phyloP scores from a whole-genome alignment of 2,113 vertebrate genomes.

The Aleadryas rufinucha region DNA sequence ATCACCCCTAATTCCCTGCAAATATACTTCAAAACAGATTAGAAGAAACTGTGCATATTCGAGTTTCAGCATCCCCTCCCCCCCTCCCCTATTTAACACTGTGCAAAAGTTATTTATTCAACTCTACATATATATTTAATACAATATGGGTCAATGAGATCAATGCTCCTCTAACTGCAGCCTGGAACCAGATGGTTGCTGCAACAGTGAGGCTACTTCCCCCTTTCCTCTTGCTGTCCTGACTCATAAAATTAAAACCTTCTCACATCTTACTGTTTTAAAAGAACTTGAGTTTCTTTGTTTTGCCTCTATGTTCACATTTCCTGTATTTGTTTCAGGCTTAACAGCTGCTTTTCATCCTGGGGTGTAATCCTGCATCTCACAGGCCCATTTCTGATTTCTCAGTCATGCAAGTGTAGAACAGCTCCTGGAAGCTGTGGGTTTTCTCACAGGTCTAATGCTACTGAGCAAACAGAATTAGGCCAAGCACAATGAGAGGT shows the following conservation, averaged over 20 bases:
- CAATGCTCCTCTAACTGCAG: background rate
- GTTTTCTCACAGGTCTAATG: background rate
- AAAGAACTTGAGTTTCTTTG: background rate
- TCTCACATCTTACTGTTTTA: background rate
- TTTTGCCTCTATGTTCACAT: constrained; percentile 11
- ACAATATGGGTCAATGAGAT: constrained; percentile 3
- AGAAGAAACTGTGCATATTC: constrained; percentile 59
- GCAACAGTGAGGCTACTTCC: background rate
- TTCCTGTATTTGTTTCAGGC: constrained; percentile 50
- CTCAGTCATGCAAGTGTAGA: background rate
- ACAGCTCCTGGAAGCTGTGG: background rate
- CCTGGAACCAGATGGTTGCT: background rate
- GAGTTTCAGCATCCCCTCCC: background rate
- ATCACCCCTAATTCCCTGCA: constrained; percentile 61
- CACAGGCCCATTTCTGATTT: background rate
- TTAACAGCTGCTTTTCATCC: constrained; percentile 19
- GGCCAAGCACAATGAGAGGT: background rate
- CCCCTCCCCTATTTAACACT: constrained; percentile 42
- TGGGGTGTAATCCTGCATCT: background rate
- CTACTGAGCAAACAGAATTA: background rate
- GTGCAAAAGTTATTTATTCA: constrained; percentile 48
- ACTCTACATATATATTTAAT: constrained; percentile 26
- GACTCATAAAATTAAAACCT: background rate
- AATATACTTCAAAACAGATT: constrained; percentile 56
- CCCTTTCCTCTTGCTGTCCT: background rate